Evolutionary conservation across 2,797 vertebrate genomes (phyloP).

Genomic region (Triplophysa yarkandensis): DNA sequence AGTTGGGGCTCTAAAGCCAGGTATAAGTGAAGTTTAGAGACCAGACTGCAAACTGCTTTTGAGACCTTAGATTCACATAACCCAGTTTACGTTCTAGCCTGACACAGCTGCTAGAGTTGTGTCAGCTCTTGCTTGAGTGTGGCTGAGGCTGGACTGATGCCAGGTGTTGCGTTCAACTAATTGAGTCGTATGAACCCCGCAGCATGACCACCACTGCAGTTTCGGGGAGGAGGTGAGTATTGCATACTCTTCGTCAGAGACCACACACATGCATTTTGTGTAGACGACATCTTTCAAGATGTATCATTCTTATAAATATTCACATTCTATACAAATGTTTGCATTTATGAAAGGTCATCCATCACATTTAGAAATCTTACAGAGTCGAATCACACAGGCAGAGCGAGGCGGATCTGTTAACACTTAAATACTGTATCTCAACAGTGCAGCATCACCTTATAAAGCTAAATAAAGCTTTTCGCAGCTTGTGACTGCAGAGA

Average conservation of each 20-base stretch:
- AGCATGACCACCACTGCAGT: slow-evolving; percentile 42
- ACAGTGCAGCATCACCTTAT: slow-evolving; percentile 1
- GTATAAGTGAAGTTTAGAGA: background rate
- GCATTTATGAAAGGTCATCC: slow-evolving; percentile 2
- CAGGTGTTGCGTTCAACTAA: slow-evolving; percentile 43
- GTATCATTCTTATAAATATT: background rate
- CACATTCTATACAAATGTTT: background rate
- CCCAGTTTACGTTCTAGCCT: slow-evolving; percentile 10
- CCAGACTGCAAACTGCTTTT: background rate
- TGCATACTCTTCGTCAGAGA: slow-evolving; percentile 23
- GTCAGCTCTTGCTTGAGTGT: slow-evolving; percentile 20
- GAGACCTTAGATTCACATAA: slow-evolving; percentile 15
- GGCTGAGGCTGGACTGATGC: slow-evolving; percentile 15
- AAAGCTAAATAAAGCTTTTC: slow-evolving; percentile 15
- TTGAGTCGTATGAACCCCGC: slow-evolving; percentile 32
- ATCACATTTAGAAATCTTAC: slow-evolving; percentile 32
- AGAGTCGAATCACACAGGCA: slow-evolving; percentile 4
- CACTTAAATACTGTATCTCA: slow-evolving; percentile 20
- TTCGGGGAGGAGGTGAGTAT: slow-evolving; percentile 30
- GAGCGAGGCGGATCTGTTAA: slow-evolving; percentile 4
- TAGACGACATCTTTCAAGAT: background rate
- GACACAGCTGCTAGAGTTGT: slow-evolving; percentile 24
- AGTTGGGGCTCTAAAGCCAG: no score
- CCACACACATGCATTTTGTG: background rate
- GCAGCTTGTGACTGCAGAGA: slow-evolving; percentile 13